phyloP scores from a whole-genome alignment of 1,140 invertebrate genomes.

The Brachionus calyciflorus region DNA sequence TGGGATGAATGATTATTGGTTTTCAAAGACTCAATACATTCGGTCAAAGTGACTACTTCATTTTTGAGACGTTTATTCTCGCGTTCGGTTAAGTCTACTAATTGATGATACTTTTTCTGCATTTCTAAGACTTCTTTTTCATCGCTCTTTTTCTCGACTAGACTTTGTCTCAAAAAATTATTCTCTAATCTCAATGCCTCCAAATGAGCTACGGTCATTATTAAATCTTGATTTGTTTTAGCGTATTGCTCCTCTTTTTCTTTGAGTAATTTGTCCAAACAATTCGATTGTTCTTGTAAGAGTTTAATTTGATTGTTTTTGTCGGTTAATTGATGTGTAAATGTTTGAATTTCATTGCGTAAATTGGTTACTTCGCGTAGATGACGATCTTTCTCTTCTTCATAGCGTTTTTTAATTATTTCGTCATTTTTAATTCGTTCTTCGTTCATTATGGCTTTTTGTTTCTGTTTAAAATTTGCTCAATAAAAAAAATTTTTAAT shows the following conservation, averaged over 20 bases:
- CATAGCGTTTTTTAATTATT: constrained; percentile 2
- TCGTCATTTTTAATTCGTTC: neutral
- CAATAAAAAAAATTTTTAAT: neutral
- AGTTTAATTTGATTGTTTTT: constrained; percentile 27
- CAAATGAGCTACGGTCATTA: constrained; percentile 20
- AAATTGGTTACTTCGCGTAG: constrained; percentile 9
- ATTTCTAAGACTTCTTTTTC: constrained; percentile 37
- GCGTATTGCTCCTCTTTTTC: constrained; percentile 28
- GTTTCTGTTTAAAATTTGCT: neutral
- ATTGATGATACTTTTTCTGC: constrained; percentile 41
- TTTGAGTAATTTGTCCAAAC: constrained; percentile 23
- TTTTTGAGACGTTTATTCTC: constrained; percentile 34
- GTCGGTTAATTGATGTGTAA: constrained; percentile 13
- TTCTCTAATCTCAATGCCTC: constrained; percentile 24
- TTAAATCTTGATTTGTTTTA: neutral
- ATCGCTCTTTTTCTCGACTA: constrained; percentile 39
- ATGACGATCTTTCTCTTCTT: constrained; percentile 16
- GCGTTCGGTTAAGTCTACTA: neutral
- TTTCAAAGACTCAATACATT: constrained; percentile 28
- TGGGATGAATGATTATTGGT: neutral
- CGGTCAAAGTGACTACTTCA: constrained; percentile 22
- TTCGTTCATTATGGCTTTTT: neutral
- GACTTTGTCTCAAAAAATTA: constrained; percentile 12
- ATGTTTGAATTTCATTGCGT: constrained; percentile 2
- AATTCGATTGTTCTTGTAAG: constrained; percentile 6